Percentiles rank a stretch among this genome's conserved stretches.
These are phyloP conservation scores for Chrysochloris asiatica DNA, from an alignment of 2,113 vertebrate species.

Conservation along the genomic window DNA sequence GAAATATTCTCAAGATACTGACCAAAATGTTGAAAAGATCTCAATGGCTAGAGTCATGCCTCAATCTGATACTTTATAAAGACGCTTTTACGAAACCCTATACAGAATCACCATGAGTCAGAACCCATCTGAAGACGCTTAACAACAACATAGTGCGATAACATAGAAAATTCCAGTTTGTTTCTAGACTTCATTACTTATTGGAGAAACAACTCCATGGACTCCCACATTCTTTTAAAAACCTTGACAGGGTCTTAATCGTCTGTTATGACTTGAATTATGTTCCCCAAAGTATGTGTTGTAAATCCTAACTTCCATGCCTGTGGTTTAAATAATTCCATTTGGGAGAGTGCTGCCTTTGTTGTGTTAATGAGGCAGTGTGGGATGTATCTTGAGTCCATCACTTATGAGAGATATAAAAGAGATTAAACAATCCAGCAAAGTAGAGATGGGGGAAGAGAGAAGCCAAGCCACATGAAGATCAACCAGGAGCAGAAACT, in stretches of 20 bases:
- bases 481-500: background rate
- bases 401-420: no score
- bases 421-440: background rate
- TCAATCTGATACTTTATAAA: background rate
- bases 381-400: background rate
- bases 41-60: background rate
- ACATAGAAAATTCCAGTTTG: background rate
- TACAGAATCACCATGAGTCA: no score
- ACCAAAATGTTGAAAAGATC: background rate
- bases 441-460: background rate
- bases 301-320: background rate
- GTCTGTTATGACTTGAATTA: background rate
- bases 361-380: background rate
- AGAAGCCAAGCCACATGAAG: background rate
- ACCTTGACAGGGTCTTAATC: background rate
- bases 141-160: no score
- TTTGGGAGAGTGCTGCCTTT: background rate
- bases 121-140: no score
- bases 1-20: background rate
- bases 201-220: background rate
- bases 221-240: background rate
- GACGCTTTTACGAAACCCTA: no score
- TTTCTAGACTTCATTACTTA: background rate
- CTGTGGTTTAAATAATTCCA: no score
- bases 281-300: background rate